phyloP scores from a whole-genome alignment of 2,888 invertebrate species.

The Dastarcus helophoroides region DNA sequence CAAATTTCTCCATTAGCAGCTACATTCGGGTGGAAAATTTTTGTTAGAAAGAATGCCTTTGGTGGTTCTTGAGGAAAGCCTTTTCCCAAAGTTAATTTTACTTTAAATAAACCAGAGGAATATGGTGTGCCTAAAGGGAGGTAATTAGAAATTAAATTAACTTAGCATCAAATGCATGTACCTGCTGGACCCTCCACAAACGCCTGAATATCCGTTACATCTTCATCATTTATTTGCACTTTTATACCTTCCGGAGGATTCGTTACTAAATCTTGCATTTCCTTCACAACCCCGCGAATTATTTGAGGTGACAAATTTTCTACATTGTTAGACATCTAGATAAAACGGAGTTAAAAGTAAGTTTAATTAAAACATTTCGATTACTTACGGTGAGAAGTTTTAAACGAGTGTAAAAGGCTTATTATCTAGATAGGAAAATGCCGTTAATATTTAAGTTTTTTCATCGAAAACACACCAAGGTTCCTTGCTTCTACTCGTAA shows the following conservation, averaged over 20 bases:
- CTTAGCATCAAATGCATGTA: slow-evolving; percentile 13
- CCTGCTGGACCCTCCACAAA: slow-evolving; percentile 73
- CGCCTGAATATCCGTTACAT: slow-evolving; percentile 89
- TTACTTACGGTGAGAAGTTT: no score
- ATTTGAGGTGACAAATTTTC: slow-evolving; percentile 93
- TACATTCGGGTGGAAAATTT: slow-evolving; percentile 96
- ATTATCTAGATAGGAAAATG: no score
- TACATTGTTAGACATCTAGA: slow-evolving; percentile 70
- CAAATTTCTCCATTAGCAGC: slow-evolving; percentile 90
- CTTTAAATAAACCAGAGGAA: slow-evolving; percentile 75
- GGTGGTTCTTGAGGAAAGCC: slow-evolving; percentile 89
- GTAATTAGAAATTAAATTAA: slow-evolving; percentile 1
- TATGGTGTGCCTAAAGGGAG: slow-evolving; percentile 70
- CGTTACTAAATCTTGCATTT: slow-evolving; percentile 71
- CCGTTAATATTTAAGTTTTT: no score
- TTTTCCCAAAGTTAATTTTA: slow-evolving; percentile 81
- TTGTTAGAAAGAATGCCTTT: slow-evolving; percentile 85
- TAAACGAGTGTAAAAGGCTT: no score
- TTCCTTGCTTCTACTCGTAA: no score
- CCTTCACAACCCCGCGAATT: slow-evolving; percentile 75
- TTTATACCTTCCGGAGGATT: slow-evolving; percentile 86
- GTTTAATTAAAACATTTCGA: no score
- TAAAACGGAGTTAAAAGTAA: no score
- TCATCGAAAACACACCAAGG: no score
- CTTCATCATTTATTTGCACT: slow-evolving; percentile 80